Conservation (phyloP, 2,888 invertebrate species). For the Dendrolimus pini region DNA sequence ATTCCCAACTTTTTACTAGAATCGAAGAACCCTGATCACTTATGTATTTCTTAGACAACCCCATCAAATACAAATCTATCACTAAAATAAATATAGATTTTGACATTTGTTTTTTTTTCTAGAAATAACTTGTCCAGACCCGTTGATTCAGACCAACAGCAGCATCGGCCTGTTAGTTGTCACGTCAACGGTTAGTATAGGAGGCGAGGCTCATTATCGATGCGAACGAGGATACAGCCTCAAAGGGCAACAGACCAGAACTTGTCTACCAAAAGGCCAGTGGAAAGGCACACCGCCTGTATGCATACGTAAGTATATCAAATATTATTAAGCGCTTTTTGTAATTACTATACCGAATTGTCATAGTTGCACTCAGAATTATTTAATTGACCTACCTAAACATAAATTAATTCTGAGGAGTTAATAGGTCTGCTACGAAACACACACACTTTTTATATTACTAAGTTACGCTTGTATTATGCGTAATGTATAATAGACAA, state of each 20-base stretch:
- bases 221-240: conserved; percentile 89
- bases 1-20: no score
- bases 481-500: no score
- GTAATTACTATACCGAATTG: background rate
- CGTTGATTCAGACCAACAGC: conserved; percentile 72
- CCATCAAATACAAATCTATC: no score
- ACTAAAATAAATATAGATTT: no score
- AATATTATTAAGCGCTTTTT: background rate
- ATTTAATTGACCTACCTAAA: no score
- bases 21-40: background rate
- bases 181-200: conserved; percentile 82
- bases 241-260: conserved; percentile 86
- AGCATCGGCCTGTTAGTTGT: conserved; percentile 75
- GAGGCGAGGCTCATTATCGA: conserved; percentile 86
- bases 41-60: background rate
- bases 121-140: conserved; percentile 88
- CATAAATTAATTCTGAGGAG: no score
- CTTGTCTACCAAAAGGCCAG: conserved; percentile 85
- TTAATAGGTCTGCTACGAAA: no score
- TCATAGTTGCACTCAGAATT: no score
- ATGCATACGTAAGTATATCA: conserved; percentile 83
- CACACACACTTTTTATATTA: no score
- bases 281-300: conserved; percentile 89
- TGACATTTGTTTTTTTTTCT: conserved; percentile 6
- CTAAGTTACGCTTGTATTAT: no score